Evolutionary conservation across 2,888 invertebrate species (phyloP).

Genomic region (Napeogenes sylphis): DNA sequence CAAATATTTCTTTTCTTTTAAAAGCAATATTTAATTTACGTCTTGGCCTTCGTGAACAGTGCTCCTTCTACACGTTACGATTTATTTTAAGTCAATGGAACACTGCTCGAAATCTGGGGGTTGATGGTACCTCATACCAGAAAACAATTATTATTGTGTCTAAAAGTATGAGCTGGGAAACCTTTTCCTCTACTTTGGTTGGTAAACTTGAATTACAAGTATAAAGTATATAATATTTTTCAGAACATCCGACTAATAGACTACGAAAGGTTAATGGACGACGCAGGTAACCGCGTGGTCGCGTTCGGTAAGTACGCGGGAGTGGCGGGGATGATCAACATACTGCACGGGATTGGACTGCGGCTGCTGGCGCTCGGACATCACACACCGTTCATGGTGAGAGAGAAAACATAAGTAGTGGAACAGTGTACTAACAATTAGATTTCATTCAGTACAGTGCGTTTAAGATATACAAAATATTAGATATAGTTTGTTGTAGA

Average conservation of each 20-base stretch:
- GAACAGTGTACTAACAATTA: no score
- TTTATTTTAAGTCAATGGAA: background rate
- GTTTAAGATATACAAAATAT: no score
- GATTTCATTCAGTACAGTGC: no score
- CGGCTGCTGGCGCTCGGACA: conserved; percentile 96
- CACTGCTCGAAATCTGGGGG: no score
- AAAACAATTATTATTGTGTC: no score
- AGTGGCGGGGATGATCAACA: conserved; percentile 99
- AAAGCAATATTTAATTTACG: no score
- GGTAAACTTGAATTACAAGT: no score
- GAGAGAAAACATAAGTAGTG: background rate
- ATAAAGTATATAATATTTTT: conserved; percentile 31
- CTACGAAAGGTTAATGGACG: conserved; percentile 97
- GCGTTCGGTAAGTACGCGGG: conserved; percentile 99
- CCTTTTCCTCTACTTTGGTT: no score
- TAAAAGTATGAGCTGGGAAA: no score
- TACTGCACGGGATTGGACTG: conserved; percentile 97
- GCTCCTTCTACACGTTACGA: background rate
- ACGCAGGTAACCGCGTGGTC: conserved; percentile 92
- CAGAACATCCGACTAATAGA: conserved; percentile 96
- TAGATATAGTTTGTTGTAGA: background rate
- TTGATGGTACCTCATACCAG: no score
- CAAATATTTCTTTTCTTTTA: no score
- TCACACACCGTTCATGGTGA: conserved; percentile 98
- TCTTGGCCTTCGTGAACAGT: background rate